Evolutionary conservation across 2,888 invertebrate species (phyloP).

Genomic region (Rhopalosiphum nymphaeae): DNA sequence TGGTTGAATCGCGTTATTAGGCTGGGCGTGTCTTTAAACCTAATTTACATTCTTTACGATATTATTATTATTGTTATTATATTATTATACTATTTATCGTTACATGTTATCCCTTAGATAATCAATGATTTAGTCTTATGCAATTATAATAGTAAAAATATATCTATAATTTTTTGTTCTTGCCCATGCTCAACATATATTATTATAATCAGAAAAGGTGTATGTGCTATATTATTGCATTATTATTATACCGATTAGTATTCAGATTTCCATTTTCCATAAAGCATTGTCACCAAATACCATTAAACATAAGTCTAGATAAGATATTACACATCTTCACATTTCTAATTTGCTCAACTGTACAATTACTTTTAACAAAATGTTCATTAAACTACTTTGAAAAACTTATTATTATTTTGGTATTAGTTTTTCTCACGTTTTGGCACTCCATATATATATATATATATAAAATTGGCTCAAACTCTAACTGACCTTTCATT

Average conservation of each 20-base stretch:
- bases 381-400: neutral
- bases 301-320: neutral
- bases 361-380: conserved; percentile 4
- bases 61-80: conserved; percentile 35
- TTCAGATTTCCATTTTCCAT: neutral
- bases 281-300: neutral
- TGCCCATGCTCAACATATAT: too few relatives aligned
- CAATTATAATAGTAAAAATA: neutral
- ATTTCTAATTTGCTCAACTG: neutral
- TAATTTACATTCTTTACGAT: conserved; percentile 43
- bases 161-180: neutral
- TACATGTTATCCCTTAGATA: neutral
- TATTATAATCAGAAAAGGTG: neutral
- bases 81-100: conserved; percentile 2
- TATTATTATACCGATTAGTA: neutral
- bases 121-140: conserved; percentile 18
- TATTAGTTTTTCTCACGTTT: conserved; percentile 14
- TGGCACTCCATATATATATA: conserved; percentile 36
- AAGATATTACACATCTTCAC: neutral
- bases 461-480: conserved; percentile 51
- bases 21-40: conserved; percentile 50
- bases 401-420: conserved; percentile 46
- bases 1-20: conserved; percentile 53
- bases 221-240: neutral
- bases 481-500: conserved; percentile 57